Evolutionary conservation across 23 tunicate species (phyloP).

Genomic region (Phallusia fumigata): DNA sequence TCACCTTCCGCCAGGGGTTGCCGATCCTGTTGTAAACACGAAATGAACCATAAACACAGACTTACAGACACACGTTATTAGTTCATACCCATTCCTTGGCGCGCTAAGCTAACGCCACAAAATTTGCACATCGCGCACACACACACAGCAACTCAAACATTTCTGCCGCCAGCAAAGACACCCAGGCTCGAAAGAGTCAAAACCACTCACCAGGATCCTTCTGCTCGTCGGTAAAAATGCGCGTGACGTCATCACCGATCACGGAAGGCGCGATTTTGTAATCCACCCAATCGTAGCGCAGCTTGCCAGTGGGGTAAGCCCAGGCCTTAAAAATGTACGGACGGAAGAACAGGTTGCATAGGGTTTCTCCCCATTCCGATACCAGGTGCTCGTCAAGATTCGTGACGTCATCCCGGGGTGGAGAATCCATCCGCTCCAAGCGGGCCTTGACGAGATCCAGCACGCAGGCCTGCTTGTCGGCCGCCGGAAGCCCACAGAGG

Average conservation of each 20-base stretch:
- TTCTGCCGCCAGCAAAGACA: background rate
- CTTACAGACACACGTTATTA: no score
- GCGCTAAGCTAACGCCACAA: no score
- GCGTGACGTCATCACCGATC: slow-evolving; percentile 51
- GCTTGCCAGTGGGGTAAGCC: slow-evolving; percentile 92
- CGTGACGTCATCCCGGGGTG: background rate
- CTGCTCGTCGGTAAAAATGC: slow-evolving; percentile 54
- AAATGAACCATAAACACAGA: no score
- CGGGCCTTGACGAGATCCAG: slow-evolving; percentile 68
- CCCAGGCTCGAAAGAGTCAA: background rate
- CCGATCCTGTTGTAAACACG: no score
- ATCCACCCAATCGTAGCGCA: slow-evolving; percentile 53
- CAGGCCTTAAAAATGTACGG: slow-evolving; percentile 91
- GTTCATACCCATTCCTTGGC: no score
- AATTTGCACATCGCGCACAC: no score
- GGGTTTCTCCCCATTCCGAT: slow-evolving; percentile 91
- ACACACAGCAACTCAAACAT: background rate
- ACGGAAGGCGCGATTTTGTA: slow-evolving; percentile 67
- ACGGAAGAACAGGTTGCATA: slow-evolving; percentile 87
- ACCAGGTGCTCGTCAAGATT: slow-evolving; percentile 78
- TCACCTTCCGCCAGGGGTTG: no score
- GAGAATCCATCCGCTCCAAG: slow-evolving; percentile 24
- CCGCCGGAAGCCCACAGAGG: slow-evolving; percentile 59
- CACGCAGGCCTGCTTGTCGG: slow-evolving; percentile 59
- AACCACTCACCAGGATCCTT: slow-evolving; percentile 59